Base-by-base conservation (phyloP, 2,888 invertebrate genomes). In the Bellardia pandia region DNA sequence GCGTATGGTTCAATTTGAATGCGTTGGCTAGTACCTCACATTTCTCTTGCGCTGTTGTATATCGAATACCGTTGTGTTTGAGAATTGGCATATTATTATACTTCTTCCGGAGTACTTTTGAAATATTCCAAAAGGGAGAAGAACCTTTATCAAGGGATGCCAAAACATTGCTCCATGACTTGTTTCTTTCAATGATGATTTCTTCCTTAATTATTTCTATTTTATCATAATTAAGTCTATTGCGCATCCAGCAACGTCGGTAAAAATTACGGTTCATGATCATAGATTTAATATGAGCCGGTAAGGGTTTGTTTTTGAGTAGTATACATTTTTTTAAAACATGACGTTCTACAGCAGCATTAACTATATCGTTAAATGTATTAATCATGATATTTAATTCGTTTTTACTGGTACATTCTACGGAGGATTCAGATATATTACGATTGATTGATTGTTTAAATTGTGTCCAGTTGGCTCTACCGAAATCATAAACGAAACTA, bases 111-210 rank as follows among this genome's bases (percentile, higher is more conserved):
- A 51, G 33, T 0, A 69, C 42, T 42, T 51, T 69, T 53, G 69
- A 69, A 69, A 69, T 69, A 7, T 33, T 69, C 69, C 69, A 69
- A 51, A 69, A 69, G 37, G 69, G 48, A 9, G 33, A 69, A 37
- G 51, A 69, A 33, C 33, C 2, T 51, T 51, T 69, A 33, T 69
- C 51, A 33, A 51, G 37, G 13, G 69, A 53, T 69, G 69, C 48
- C 51, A 69, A n/a, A 33, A 51, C 69, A 13, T 33, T 69, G 33
- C 69, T 69, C 53, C 69, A 53, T 53, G 69, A 69, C 7, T 69
- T 69, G 51, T 68, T 68, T 11, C 68, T 48, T 42, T 42, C 11
- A 42, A 48, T 48, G 48, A 30, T 48, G 23, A 68, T 51, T 69
- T 69, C 42, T 8, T 42, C 2, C 42, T 42, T 42, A 42, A 42